Base-by-base conservation (phyloP, 2,797 vertebrate species). In the Picus viridis region DNA sequence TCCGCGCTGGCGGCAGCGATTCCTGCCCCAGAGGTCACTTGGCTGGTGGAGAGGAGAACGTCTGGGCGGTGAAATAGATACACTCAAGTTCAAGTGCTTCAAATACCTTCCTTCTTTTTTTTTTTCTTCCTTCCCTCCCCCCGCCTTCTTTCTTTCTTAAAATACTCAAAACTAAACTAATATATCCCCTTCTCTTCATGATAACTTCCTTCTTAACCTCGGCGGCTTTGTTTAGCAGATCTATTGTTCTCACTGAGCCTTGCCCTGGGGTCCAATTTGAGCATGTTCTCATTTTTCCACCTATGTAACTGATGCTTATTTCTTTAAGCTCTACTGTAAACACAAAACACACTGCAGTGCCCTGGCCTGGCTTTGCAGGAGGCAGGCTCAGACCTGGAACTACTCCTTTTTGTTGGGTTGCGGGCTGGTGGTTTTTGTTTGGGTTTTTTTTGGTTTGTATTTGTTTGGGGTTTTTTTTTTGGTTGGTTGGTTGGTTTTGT, bases 271-370 rank as follows among this genome's bases (percentile, higher is more conserved):
- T 96, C 93, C 94, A 84, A 93, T 96, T 83, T 88, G 90, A 69
- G 54, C 17, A 64, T 5, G 86, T 69, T 94, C 92, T 95, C 93
- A 22, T 81, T 92, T 95, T 94, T 81, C 93, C 90, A 82, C 86
- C 88, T 91, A 94, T 95, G 93, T 94, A 95, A 96, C 67, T 5
- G 92, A 95, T 96, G 95, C 94, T 95, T 90, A 93, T 94, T 95
- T 93, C 92, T 91, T 94, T 90, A 93, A 94, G 88, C 88, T 79
- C 67, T 76, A 86, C 88, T 93, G 90, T 94, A 95, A 95, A 96
- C 92, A 92, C 27, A 83, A 89, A 93, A 83, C 92, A 51, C 76
- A 22, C 77, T 53, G 73, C 67, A 27, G 13, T 56, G 91, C 88
- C 91, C 88, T 4, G 47, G 87, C 61, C 54, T 2, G 36, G 85